Evolutionary conservation across 1,140 invertebrate genomes (phyloP), one percentile per base, ranked within the genome.

Genomic region (Campoletis sonorensis): DNA sequence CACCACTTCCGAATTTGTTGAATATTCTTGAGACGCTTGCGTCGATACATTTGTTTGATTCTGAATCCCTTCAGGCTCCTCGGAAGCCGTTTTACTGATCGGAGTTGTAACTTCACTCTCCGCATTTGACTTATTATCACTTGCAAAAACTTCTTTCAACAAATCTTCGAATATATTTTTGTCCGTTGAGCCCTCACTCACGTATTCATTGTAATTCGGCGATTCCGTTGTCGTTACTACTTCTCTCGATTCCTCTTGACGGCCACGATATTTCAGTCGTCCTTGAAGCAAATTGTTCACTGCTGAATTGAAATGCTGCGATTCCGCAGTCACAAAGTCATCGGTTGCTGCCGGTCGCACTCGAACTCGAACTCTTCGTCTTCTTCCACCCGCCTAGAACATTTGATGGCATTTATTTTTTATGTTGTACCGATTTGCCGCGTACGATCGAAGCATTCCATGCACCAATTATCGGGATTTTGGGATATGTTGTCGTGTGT

Each of bases 261-360:
- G 16, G 30, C 30, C 18, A 54, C 45, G 68, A 8, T 79, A 76
- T 27, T 84, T 84, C 27, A 72, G 82, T 82, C 49, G 84, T 33
- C 87, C 85, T 27, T 85, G 86, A 40, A 85, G 79, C 77, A 92
- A 76, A 37, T 83, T 87, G 67, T 92, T 92, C 3, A 87, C 26
- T 0, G 90, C 87, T 11, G 89, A 90, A 26, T 88, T 87, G 49
- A 88, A 88, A 58, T 89, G 85, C 70, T 92, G 90, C 0, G 89
- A 90, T 76, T 92, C 91, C 0, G 90, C 88, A 0, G 88, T 92
- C 0, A 88, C 88, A 26, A 91, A 90, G 51, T 91, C 89, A 51
- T 91, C 90, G 1, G 81, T 15, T 26, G 79, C 71, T 0, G 85
- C 77, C 51, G 91, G 91, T 33, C 89, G 86, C 5, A 92, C 87